Percentiles rank a stretch among this genome's conserved stretches.
These are phyloP conservation scores for Lethenteron camtschaticum DNA, from an alignment of 2,113 vertebrate species.

Conservation along the genomic window DNA sequence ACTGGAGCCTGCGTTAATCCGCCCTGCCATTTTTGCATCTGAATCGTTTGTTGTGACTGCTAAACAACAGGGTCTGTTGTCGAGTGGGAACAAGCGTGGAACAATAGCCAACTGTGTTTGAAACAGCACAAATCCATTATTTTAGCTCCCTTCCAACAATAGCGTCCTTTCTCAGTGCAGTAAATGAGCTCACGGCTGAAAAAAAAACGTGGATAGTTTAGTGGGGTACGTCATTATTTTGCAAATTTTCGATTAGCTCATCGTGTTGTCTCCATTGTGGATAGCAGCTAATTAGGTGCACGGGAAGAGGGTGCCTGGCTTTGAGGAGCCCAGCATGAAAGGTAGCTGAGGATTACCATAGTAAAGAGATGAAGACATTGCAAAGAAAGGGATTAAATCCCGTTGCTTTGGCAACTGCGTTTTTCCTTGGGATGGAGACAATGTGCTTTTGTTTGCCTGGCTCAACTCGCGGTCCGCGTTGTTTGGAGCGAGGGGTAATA, in stretches of 20 bases:
- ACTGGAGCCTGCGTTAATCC: too few species aligned
- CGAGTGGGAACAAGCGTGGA: too few species aligned
- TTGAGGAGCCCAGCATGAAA: not conserved
- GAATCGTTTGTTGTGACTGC: too few species aligned
- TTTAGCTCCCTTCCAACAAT: too few species aligned
- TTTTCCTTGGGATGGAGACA: not conserved
- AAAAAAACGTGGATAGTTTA: too few species aligned
- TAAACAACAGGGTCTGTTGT: too few species aligned
- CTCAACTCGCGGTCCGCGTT: not conserved
- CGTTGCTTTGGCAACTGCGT: slow-evolving; percentile 1
- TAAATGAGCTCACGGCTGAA: too few species aligned
- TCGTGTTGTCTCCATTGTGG: slow-evolving; percentile 1
- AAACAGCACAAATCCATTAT: too few species aligned
- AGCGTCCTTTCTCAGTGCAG: too few species aligned
- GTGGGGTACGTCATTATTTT: not conserved
- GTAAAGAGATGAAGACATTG: not conserved
- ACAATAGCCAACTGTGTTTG: too few species aligned
- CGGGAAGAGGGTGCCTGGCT: not conserved
- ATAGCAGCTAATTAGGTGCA: slow-evolving; percentile 4
- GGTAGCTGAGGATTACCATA: not conserved
- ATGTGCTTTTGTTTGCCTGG: not conserved
- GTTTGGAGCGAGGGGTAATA: slow-evolving; percentile 2
- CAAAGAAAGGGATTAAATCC: slow-evolving; percentile 1
- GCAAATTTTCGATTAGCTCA: slow-evolving; percentile 4
- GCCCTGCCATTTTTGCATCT: too few species aligned